A percentile compares a stretch with the other conserved stretches of the same genome.
Conservation (phyloP, 2,797 vertebrate genomes). For the Phalloptychus januarius region DNA sequence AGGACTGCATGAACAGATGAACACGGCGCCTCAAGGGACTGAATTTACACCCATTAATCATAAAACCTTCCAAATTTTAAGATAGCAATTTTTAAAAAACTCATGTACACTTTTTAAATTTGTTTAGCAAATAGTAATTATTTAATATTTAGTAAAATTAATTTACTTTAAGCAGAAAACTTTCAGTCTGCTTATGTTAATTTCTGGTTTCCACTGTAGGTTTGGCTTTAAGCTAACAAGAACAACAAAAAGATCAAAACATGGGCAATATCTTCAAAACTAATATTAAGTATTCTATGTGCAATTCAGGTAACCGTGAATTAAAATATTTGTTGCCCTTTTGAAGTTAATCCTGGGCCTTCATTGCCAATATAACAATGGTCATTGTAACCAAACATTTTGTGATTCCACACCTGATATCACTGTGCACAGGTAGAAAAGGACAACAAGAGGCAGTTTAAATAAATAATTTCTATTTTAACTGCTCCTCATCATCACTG, state of each 20-base stretch:
- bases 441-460: too few species aligned
- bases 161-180: background rate
- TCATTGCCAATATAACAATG: too few species aligned
- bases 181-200: background rate
- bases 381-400: too few species aligned
- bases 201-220: slow-evolving; percentile 1
- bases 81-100: background rate
- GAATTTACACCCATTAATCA: background rate
- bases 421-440: too few species aligned
- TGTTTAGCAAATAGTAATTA: background rate
- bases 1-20: background rate
- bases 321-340: background rate
- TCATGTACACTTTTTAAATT: background rate
- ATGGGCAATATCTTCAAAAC: background rate
- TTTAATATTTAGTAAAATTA: background rate
- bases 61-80: background rate
- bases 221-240: background rate
- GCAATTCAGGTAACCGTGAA: background rate
- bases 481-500: too few species aligned
- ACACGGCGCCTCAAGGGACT: background rate
- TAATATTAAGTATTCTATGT: background rate
- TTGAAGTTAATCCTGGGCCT: slow-evolving; percentile 1
- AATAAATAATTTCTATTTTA: too few species aligned
- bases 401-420: too few species aligned
- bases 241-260: background rate